phyloP scores from a whole-genome alignment of 2,113 vertebrate species.

The Entelurus aequoreus region DNA sequence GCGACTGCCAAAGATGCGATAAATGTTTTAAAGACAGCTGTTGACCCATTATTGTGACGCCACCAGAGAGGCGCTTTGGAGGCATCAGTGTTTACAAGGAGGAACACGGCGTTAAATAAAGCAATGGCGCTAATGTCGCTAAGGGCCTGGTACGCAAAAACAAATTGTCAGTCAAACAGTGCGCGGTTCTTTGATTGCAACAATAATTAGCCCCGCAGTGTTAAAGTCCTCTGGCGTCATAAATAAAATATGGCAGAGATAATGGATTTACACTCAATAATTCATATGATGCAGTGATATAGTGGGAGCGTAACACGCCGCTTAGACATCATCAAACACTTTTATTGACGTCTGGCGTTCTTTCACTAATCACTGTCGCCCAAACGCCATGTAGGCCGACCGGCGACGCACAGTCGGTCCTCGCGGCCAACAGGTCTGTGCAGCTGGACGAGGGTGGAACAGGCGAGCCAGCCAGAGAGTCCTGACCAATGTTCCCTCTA shows the following conservation, averaged over 20 bases:
- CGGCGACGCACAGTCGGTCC: slow-evolving; percentile 41
- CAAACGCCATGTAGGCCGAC: slow-evolving; percentile 54
- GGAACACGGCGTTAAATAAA: slow-evolving; percentile 70
- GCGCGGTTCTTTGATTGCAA: slow-evolving; percentile 61
- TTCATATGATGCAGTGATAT: slow-evolving; percentile 68
- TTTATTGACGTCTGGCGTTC: slow-evolving; percentile 64
- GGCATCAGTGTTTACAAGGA: slow-evolving; percentile 66
- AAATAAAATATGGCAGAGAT: slow-evolving; percentile 74
- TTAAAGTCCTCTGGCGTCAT: slow-evolving; percentile 68
- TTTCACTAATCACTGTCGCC: slow-evolving; percentile 61
- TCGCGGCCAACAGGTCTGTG: slow-evolving; percentile 38
- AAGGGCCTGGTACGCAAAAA: slow-evolving; percentile 49
- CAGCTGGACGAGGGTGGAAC: slow-evolving; percentile 59
- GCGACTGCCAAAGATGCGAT: slow-evolving; percentile 76
- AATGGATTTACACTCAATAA: slow-evolving; percentile 78
- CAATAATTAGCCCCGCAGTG: slow-evolving; percentile 65
- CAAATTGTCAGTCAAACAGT: slow-evolving; percentile 67
- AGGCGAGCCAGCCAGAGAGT: slow-evolving; percentile 64
- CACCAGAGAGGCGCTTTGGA: slow-evolving; percentile 50
- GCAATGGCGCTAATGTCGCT: slow-evolving; percentile 66
- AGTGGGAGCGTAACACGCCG: slow-evolving; percentile 72
- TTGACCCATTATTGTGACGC: slow-evolving; percentile 79
- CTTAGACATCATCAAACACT: slow-evolving; percentile 72
- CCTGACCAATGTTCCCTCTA: too few relatives aligned
- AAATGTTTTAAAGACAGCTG: slow-evolving; percentile 81